Percentiles rank a stretch among this genome's conserved stretches.
Evolutionary conservation across 2,888 invertebrate species (phyloP).

Genomic region (Chloromyia formosa): DNA sequence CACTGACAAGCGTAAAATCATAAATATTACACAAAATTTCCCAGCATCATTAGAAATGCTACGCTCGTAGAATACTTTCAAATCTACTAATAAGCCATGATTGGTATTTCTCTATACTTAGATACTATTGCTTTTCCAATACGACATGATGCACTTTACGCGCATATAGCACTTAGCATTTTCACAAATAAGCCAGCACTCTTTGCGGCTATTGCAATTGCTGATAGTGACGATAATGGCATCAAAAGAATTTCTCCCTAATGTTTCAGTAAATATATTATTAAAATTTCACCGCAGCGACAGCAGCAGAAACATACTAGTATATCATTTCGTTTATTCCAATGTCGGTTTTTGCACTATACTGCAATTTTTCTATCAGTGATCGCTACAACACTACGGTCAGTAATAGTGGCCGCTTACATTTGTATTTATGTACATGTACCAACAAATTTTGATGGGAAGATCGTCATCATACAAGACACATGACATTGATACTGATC

Average conservation of each 20-base stretch:
- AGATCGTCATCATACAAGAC: too few relatives aligned
- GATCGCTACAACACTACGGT: background rate
- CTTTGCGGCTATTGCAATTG: background rate
- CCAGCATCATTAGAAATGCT: too few relatives aligned
- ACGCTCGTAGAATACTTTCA: constrained; percentile 5
- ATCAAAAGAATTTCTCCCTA: constrained; percentile 37
- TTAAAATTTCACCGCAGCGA: constrained; percentile 38
- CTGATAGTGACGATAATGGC: constrained; percentile 31
- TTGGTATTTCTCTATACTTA: background rate
- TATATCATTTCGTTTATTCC: constrained; percentile 23
- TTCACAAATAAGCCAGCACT: background rate
- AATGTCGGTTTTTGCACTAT: background rate
- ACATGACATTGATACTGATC: too few relatives aligned
- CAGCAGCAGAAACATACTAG: background rate
- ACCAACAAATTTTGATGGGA: too few relatives aligned
- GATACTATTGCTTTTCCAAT: too few relatives aligned
- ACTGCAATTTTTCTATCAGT: constrained; percentile 18
- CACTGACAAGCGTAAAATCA: too few relatives aligned
- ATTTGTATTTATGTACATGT: too few relatives aligned
- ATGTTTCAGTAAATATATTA: constrained; percentile 39
- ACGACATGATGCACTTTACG: background rate
- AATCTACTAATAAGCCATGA: background rate
- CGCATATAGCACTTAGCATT: constrained; percentile 1
- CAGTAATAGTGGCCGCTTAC: too few relatives aligned
- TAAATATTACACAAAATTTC: too few relatives aligned